These are phyloP conservation scores for Sebastes aleutianus DNA, from an alignment of 2,797 vertebrate species.

Conservation along the genomic window DNA sequence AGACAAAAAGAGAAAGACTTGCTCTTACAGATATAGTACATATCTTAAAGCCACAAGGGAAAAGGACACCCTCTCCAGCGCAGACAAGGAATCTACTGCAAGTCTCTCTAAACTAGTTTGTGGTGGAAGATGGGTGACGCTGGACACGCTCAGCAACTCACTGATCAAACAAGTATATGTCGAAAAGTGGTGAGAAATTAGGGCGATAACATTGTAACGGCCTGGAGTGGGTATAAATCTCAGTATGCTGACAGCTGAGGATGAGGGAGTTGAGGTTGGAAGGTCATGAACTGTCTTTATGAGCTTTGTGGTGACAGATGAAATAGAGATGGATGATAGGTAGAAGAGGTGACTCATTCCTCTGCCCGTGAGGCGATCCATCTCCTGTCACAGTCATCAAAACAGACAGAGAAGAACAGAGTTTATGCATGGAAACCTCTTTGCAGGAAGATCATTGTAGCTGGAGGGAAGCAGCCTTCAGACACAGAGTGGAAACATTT, in stretches of 20 bases:
- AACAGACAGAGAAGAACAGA: not conserved
- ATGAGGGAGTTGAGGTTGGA: constrained; percentile 32
- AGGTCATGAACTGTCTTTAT: constrained; percentile 56
- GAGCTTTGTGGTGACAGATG: constrained; percentile 41
- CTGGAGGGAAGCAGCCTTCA: not conserved
- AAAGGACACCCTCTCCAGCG: not conserved
- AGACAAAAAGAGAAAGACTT: not conserved
- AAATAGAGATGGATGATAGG: constrained; percentile 57
- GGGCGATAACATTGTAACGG: constrained; percentile 38
- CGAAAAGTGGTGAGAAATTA: constrained; percentile 51
- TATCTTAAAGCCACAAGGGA: not conserved
- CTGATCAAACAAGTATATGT: constrained; percentile 35
- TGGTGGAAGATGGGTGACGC: not conserved
- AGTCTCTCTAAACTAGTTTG: not conserved
- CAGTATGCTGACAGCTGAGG: constrained; percentile 24
- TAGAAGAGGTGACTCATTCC: constrained; percentile 34
- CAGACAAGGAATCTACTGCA: not conserved
- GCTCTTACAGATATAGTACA: constrained; percentile 1
- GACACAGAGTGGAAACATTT: constrained; percentile 2
- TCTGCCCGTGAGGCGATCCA: constrained; percentile 7
- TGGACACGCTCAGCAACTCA: not conserved
- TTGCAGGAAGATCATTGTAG: not conserved
- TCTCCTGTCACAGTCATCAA: constrained; percentile 11
- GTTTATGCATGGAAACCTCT: not conserved
- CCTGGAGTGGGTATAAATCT: constrained; percentile 53